Conservation (phyloP, 2,113 vertebrate genomes). For the Fulmarus glacialis region DNA sequence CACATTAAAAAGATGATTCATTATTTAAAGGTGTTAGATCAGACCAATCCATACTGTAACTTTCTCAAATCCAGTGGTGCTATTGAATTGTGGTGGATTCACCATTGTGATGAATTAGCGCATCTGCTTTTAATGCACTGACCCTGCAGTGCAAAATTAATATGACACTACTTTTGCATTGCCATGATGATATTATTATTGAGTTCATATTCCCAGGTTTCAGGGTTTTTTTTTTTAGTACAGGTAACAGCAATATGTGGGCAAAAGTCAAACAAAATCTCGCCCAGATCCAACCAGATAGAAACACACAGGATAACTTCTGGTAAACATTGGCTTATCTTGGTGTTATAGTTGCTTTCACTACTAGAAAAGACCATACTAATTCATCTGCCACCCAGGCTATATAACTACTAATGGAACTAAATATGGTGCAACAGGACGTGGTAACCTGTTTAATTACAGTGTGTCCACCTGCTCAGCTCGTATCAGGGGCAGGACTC, state of each 20-base stretch:
- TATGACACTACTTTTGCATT: neutral
- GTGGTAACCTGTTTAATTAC: neutral
- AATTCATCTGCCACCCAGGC: neutral
- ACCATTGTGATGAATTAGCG: neutral
- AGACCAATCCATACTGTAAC: neutral
- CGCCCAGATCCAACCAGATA: neutral
- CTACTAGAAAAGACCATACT: neutral
- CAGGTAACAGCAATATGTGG: rapidly evolving
- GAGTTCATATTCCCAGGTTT: neutral
- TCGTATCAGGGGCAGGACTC: neutral
- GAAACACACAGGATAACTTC: neutral
- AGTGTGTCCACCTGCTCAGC: neutral
- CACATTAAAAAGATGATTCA: neutral
- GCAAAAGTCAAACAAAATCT: neutral
- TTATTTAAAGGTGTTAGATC: neutral
- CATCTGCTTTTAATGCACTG: neutral
- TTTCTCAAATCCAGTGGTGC: neutral
- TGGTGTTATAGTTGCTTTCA: neutral
- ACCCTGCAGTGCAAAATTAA: neutral
- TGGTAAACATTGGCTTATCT: neutral
- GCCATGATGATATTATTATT: neutral
- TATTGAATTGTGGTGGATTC: neutral
- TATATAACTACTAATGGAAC: neutral
- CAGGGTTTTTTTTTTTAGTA: neutral
- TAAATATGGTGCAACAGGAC: neutral